phyloP scores from a whole-genome alignment of 2,113 vertebrate genomes.

The Tupaia tana region DNA sequence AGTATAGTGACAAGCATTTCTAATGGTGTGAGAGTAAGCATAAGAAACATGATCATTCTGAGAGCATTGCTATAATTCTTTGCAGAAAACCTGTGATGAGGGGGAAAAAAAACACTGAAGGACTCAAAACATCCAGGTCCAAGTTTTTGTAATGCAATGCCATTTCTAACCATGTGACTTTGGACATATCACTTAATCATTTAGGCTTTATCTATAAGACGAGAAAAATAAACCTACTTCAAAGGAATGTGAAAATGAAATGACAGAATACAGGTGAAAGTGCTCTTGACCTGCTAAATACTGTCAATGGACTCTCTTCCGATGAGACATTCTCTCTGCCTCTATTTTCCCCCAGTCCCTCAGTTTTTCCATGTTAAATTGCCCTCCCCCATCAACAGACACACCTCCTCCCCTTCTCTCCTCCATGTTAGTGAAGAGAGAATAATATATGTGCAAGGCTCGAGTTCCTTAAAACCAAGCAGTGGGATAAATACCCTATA shows the following conservation, averaged over 20 bases:
- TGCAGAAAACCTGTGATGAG: neutral
- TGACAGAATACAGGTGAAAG: neutral
- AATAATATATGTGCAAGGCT: constrained; percentile 52
- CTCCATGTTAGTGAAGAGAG: neutral
- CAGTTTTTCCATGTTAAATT: constrained; percentile 54
- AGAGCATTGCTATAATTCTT: neutral
- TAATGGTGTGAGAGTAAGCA: accelerated
- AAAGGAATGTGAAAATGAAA: neutral
- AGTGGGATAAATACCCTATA: constrained; percentile 79
- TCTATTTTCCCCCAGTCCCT: neutral
- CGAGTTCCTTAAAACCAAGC: constrained; percentile 64
- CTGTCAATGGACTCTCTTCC: neutral
- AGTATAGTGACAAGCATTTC: neutral
- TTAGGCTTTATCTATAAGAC: neutral
- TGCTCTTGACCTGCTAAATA: neutral
- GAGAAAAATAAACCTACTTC: neutral
- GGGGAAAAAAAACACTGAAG: neutral
- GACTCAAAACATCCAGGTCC: neutral
- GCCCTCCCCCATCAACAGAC: neutral
- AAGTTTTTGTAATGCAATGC: neutral
- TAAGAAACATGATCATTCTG: neutral
- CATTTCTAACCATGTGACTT: neutral
- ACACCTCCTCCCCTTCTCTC: neutral
- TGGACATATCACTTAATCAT: neutral
- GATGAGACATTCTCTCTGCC: neutral